Evolutionary conservation across 2,113 vertebrate species (phyloP).

Genomic region (Siniperca knerii): DNA sequence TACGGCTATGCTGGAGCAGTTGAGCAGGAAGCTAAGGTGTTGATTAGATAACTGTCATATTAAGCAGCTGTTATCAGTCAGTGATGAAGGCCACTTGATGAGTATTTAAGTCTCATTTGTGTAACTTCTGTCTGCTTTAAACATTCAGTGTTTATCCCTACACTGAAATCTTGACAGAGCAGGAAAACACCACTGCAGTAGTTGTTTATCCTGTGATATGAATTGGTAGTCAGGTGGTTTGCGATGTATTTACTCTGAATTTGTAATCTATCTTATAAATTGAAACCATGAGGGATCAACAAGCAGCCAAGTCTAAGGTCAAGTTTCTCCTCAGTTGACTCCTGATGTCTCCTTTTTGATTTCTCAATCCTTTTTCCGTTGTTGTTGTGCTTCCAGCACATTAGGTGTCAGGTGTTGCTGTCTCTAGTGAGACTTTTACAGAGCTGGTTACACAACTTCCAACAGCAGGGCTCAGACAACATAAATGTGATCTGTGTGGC

Average conservation of each 20-base stretch:
- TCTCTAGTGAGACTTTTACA: conserved; percentile 38
- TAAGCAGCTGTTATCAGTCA: conserved; percentile 3
- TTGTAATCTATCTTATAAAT: conserved; percentile 42
- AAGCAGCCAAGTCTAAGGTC: conserved; percentile 49
- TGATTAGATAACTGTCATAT: conserved; percentile 3
- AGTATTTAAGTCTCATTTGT: neutral
- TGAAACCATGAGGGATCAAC: conserved; percentile 61
- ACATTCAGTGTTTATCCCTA: neutral
- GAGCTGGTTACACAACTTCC: conserved; percentile 38
- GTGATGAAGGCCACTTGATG: neutral
- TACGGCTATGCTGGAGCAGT: neutral
- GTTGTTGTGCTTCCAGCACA: conserved; percentile 45
- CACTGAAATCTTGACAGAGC: neutral
- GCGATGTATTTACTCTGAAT: conserved; percentile 23
- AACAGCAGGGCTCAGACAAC: conserved; percentile 4
- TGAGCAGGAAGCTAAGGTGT: neutral
- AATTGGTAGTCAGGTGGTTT: conserved; percentile 35
- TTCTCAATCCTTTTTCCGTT: conserved; percentile 69
- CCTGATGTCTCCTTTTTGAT: conserved; percentile 49
- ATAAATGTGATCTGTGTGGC: conserved; percentile 32
- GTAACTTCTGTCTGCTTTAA: neutral
- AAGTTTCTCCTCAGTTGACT: conserved; percentile 37
- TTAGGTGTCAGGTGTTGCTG: conserved; percentile 55
- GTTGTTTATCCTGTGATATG: conserved; percentile 55
- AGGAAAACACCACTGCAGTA: conserved; percentile 57